Evolutionary conservation across 2,113 vertebrate species (phyloP).

Genomic region (Myocastor coypus): DNA sequence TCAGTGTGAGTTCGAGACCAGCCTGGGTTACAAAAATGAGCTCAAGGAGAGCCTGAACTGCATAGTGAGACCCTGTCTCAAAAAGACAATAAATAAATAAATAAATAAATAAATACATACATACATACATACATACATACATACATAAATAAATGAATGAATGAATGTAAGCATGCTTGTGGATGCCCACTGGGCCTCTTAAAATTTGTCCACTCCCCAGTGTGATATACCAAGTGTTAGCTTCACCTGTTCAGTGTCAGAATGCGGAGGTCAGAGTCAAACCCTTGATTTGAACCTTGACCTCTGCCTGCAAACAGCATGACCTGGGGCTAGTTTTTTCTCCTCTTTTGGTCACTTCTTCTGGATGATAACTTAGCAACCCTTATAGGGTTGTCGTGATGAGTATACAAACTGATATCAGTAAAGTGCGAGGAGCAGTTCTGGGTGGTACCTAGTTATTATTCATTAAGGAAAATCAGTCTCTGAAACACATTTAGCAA

Average conservation of each 20-base stretch:
- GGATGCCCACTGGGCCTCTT: background rate
- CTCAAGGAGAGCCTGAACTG: too few species aligned
- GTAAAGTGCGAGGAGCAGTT: background rate
- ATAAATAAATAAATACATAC: too few species aligned
- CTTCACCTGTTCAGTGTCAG: too few species aligned
- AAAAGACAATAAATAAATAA: too few species aligned
- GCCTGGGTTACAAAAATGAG: too few species aligned
- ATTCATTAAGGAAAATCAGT: background rate
- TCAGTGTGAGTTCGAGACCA: too few species aligned
- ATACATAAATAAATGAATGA: too few species aligned
- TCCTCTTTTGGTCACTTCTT: background rate
- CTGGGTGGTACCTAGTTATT: background rate
- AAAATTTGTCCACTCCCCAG: background rate
- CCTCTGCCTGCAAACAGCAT: too few species aligned
- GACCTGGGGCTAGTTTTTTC: background rate
- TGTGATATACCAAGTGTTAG: rapidly evolving
- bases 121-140: too few species aligned
- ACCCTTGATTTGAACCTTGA: background rate
- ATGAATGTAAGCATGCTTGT: background rate
- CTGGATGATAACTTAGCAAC: background rate
- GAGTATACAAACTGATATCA: background rate
- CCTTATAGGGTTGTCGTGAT: background rate
- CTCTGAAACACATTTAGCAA: background rate
- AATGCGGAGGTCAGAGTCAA: background rate
- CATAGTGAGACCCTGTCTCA: too few species aligned